Evolutionary conservation across 2,113 vertebrate genomes (phyloP).

Genomic region (Microtus richardsoni): DNA sequence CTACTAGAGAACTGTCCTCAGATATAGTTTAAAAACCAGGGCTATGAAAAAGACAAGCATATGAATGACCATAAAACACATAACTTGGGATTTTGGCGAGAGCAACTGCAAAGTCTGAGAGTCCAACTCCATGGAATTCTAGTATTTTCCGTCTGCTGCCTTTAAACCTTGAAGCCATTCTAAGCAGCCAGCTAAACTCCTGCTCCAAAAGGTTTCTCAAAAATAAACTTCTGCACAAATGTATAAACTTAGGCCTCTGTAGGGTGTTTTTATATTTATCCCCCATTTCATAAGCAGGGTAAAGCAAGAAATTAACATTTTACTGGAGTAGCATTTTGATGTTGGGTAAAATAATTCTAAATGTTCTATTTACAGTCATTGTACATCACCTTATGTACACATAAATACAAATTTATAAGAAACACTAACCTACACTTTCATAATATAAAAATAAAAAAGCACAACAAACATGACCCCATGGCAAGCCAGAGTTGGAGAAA

Average conservation of each 20-base stretch:
- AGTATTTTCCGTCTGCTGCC: constrained; percentile 30
- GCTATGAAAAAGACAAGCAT: constrained; percentile 50
- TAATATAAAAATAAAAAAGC: constrained; percentile 60
- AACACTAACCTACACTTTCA: constrained; percentile 42
- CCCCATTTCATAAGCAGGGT: neutral
- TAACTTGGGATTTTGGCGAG: constrained; percentile 44
- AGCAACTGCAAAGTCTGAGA: constrained; percentile 48
- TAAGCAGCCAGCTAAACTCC: constrained; percentile 52
- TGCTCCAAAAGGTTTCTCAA: constrained; percentile 36
- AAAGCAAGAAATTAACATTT: constrained; percentile 55
- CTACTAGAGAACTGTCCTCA: constrained; percentile 52
- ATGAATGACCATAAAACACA: constrained; percentile 24
- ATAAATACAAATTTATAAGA: constrained; percentile 68
- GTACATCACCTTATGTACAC: constrained; percentile 70
- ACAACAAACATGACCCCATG: neutral
- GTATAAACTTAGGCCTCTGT: constrained; percentile 39
- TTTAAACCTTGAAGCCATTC: constrained; percentile 52
- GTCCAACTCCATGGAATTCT: constrained; percentile 34
- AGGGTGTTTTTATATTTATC: neutral
- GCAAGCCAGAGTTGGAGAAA: constrained; percentile 39
- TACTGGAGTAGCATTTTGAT: constrained; percentile 56
- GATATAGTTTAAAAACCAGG: constrained; percentile 16
- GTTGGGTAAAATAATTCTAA: constrained; percentile 60
- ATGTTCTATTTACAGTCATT: constrained; percentile 66
- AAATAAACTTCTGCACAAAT: constrained; percentile 67